Percentiles rank a stretch among this genome's conserved stretches.
Evolutionary conservation across 2,888 invertebrate genomes (phyloP).

Genomic region (Drosophila recens): DNA sequence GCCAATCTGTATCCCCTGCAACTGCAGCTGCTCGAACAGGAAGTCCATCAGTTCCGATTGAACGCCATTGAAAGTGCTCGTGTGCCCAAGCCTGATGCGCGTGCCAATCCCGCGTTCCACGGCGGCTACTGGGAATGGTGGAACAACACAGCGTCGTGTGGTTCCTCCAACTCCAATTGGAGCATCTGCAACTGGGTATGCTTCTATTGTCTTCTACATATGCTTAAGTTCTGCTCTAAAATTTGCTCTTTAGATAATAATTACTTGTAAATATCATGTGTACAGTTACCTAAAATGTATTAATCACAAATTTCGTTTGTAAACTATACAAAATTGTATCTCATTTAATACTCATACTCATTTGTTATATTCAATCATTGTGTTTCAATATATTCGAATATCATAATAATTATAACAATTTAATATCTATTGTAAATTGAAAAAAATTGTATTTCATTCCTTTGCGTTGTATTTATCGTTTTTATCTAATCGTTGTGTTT

Average conservation of each 20-base stretch:
- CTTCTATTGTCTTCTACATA: not conserved
- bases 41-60: slow-evolving; percentile 85
- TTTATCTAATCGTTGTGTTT: not conserved
- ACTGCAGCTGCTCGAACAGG: slow-evolving; percentile 84
- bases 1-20: slow-evolving; percentile 75
- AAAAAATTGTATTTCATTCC: too few species aligned
- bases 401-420: too few species aligned
- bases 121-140: slow-evolving; percentile 88
- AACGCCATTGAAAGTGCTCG: slow-evolving; percentile 85
- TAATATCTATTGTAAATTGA: too few species aligned
- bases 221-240: slow-evolving; percentile 2
- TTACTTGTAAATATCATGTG: not conserved
- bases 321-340: not conserved
- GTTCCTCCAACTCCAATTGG: not conserved
- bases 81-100: slow-evolving; percentile 86
- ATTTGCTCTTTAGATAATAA: not conserved
- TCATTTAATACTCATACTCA: not conserved
- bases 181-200: slow-evolving; percentile 16
- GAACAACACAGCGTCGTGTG: slow-evolving; percentile 71
- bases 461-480: too few species aligned
- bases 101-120: slow-evolving; percentile 86
- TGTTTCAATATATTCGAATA: not conserved
- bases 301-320: slow-evolving; percentile 3
- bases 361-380: not conserved
- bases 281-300: not conserved